Evolutionary conservation across 1,140 invertebrate species (phyloP).

Genomic region (Paraescarpia echinospica): DNA sequence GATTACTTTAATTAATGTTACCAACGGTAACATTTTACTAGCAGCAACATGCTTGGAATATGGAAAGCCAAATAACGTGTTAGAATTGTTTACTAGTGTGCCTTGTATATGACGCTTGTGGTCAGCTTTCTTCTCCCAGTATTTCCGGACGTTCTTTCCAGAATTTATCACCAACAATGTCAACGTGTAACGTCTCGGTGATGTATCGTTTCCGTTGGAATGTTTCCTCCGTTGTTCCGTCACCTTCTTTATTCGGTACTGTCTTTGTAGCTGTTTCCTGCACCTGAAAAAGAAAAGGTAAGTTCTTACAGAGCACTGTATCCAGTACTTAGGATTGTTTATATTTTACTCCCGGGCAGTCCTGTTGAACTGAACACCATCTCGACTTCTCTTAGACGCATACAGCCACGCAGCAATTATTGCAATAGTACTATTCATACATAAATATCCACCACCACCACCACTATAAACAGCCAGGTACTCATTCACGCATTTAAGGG

Average conservation of each 20-base stretch:
- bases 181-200: conserved; percentile 55
- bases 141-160: conserved; percentile 76
- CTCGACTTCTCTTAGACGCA: too few relatives aligned
- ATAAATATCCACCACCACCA: too few relatives aligned
- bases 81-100: neutral
- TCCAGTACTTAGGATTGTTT: conserved; percentile 13
- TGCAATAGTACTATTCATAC: too few relatives aligned
- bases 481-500: too few relatives aligned
- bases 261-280: neutral
- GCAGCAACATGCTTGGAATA: neutral
- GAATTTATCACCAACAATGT: conserved; percentile 84
- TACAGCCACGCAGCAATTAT: too few relatives aligned
- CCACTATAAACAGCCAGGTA: too few relatives aligned
- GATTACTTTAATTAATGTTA: too few relatives aligned
- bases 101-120: neutral
- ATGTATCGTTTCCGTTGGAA: conserved; percentile 9
- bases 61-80: neutral
- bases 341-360: too few relatives aligned
- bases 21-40: neutral
- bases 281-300: neutral
- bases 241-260: neutral
- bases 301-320: neutral
- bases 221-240: conserved; percentile 10
- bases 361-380: too few relatives aligned
- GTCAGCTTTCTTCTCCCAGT: conserved; percentile 31